Base-by-base conservation (phyloP, 2,113 vertebrate species). In the Dissostichus mawsoni region DNA sequence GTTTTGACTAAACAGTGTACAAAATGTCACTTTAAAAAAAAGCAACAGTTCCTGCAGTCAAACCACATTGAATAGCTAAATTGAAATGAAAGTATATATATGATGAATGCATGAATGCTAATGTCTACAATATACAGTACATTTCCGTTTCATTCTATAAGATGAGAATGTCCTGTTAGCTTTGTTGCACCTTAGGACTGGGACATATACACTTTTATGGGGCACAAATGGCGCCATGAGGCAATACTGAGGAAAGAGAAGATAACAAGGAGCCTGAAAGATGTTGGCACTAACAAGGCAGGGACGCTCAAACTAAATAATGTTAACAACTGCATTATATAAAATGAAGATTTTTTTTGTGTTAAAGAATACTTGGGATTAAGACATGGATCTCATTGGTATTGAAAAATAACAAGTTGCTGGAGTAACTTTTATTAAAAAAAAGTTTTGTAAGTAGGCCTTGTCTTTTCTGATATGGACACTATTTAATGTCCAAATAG, bases 1-100 rank as follows among this genome's bases (percentile, higher is more conserved):
- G 55, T 73, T 85, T 87, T 86, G 57, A 59, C 69, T 71, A 81
- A 87, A 76, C 73, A 52, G 76, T 57, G 58, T 48, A 44, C 74
- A 69, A 82, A 84, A 74, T 84, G 78, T 82, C 77, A 78, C 58
- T 82, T 72, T 67, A 45, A 61, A 56, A 83, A 74, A 36, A 17
- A 25, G 63, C 48, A 69, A n/a, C 53, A 33, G 56, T 72, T 68
- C 47, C 17, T 52, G 33, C 52, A 71, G 82, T 80, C 45, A 41
- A 56, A 55, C 0, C 69, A 58, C 51, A 51, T 3, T 5, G 78
- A 52, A 44, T 66, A 56, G 17, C 4, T 51, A 6, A 45, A 50
- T 63, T 65, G 13, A 69, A 69, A 69, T 45, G 52, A 13, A n/a
- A 59, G 5, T 25, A 20, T 10, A 58, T 20, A 64, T 62, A 25